A percentile compares a stretch with the other conserved stretches of the same genome.
These are phyloP conservation scores for Caenorhabditis inopinata DNA, from an alignment of 1,140 invertebrate species.

Conservation along the genomic window DNA sequence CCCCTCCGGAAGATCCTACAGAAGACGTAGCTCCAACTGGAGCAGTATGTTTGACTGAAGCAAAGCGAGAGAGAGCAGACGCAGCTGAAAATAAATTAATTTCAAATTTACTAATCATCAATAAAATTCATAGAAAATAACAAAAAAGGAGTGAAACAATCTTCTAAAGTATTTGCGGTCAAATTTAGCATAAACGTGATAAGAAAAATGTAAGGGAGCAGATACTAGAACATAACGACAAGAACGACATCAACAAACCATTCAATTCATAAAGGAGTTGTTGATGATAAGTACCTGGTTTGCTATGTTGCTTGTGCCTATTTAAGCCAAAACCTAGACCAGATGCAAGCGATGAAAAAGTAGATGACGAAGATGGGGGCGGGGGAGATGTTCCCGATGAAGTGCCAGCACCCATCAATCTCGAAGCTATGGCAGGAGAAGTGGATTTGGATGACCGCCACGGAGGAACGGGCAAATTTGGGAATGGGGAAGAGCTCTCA, in stretches of 20 bases:
- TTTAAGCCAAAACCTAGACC: slow-evolving; percentile 26
- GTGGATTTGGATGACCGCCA: slow-evolving; percentile 6
- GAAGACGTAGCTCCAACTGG: background rate
- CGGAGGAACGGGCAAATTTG: background rate
- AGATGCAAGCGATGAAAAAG: slow-evolving; percentile 13
- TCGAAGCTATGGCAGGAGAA: slow-evolving; percentile 15
- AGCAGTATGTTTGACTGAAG: background rate
- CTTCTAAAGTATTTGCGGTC: too few relatives aligned
- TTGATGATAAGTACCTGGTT: background rate
- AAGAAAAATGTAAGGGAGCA: background rate
- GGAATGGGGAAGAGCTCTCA: slow-evolving; percentile 23
- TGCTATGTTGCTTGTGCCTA: slow-evolving; percentile 25
- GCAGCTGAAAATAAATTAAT: background rate
- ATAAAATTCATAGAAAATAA: too few relatives aligned
- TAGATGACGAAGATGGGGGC: background rate
- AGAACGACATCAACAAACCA: background rate
- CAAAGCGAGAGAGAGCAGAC: background rate
- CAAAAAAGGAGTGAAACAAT: background rate
- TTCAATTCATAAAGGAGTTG: background rate
- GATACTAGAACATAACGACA: background rate
- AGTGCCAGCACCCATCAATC: background rate
- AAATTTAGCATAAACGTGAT: too few relatives aligned
- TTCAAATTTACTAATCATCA: too few relatives aligned
- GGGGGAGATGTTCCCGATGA: slow-evolving; percentile 18
- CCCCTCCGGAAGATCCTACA: background rate